Conservation (phyloP, 2,888 invertebrate genomes). For the Habrosyne pyritoides region DNA sequence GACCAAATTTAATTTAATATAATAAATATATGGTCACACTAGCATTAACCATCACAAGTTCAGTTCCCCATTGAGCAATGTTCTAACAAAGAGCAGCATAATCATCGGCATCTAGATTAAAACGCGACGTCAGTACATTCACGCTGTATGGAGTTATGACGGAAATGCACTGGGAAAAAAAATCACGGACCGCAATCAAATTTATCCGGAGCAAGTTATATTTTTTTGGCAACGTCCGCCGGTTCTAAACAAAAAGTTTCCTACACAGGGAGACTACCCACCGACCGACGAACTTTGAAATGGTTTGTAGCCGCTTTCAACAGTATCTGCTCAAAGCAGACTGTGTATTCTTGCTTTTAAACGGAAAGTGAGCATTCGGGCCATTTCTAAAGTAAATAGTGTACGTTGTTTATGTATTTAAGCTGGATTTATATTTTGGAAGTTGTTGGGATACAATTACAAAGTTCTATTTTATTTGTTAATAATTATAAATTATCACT, state of each 20-base stretch:
- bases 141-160: conserved; percentile 1
- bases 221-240: conserved; percentile 37
- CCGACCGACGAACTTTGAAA: conserved; percentile 13
- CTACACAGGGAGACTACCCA: conserved; percentile 22
- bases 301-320: conserved; percentile 9
- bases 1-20: no score
- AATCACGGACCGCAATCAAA: conserved; percentile 31
- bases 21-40: no score
- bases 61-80: neutral
- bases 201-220: conserved; percentile 30
- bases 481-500: no score
- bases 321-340: neutral
- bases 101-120: no score
- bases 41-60: conserved; percentile 18
- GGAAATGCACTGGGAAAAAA: neutral
- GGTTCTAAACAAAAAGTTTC: conserved; percentile 30
- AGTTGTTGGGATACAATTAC: no score
- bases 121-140: neutral
- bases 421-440: no score
- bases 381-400: neutral
- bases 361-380: neutral
- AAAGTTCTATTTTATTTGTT: no score
- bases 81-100: no score
- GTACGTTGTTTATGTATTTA: neutral
- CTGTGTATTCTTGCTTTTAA: neutral